Evolutionary conservation across 2,797 vertebrate species (phyloP).

Genomic region (Lindbergichthys nudifrons): DNA sequence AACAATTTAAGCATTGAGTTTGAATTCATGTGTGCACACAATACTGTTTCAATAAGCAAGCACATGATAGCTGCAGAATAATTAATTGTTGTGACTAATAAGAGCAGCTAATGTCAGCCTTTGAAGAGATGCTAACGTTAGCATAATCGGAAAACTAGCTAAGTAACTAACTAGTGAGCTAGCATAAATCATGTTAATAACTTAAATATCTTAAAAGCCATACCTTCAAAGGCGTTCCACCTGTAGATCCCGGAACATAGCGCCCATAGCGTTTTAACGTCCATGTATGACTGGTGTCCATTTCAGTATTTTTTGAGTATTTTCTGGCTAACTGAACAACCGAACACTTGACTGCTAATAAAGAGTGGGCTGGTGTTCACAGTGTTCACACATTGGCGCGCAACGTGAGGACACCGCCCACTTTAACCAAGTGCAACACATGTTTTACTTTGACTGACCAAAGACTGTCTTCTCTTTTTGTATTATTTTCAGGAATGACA

Average conservation of each 20-base stretch:
- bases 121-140: background rate
- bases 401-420: background rate
- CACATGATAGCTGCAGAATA: background rate
- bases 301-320: slow-evolving; percentile 1
- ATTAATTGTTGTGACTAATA: too few relatives aligned
- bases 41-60: background rate
- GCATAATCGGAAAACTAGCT: background rate
- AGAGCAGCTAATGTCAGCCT: background rate
- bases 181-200: background rate
- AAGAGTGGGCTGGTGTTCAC: background rate
- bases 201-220: too few relatives aligned
- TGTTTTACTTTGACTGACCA: too few relatives aligned
- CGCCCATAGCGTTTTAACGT: slow-evolving; percentile 88
- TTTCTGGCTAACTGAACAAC: background rate
- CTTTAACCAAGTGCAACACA: background rate
- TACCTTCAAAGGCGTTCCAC: slow-evolving; percentile 69
- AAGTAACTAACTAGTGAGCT: background rate
- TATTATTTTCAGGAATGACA: background rate
- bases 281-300: slow-evolving; percentile 76
- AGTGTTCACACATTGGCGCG: background rate
- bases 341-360: background rate
- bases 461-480: background rate
- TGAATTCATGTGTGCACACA: background rate
- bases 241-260: slow-evolving; percentile 65
- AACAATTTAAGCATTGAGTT: background rate